Conservation (phyloP, 2,797 vertebrate species). For the Crocidura indochinensis region DNA sequence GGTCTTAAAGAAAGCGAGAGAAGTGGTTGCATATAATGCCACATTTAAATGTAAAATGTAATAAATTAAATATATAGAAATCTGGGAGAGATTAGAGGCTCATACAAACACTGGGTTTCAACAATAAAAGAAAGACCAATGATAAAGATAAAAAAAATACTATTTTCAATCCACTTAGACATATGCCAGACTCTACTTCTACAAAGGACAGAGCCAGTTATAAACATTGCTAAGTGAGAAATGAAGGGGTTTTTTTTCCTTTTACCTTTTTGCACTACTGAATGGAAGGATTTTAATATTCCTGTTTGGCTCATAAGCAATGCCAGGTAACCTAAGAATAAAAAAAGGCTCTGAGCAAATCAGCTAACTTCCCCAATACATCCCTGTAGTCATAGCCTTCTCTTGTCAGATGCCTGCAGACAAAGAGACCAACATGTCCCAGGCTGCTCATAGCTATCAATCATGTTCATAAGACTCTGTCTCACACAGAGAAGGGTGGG, state of each 20-base stretch:
- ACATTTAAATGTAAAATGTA: conserved; percentile 13
- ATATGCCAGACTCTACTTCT: background rate
- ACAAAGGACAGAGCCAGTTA: background rate
- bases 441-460: conserved; percentile 76
- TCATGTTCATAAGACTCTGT: conserved; percentile 68
- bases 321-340: conserved; percentile 71
- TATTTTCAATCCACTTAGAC: background rate
- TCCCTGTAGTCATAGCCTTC: conserved; percentile 68
- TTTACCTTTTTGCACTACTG: conserved; percentile 65
- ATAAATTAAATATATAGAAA: background rate
- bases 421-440: conserved; percentile 72
- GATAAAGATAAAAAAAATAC: conserved; percentile 20
- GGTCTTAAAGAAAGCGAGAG: background rate
- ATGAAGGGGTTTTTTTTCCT: conserved; percentile 38
- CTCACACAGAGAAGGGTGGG: conserved; percentile 71
- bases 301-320: conserved; percentile 70
- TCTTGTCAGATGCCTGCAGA: conserved; percentile 78
- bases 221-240: conserved; percentile 11
- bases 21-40: conserved; percentile 13
- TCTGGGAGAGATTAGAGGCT: background rate
- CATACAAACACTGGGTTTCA: background rate
- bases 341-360: conserved; percentile 82
- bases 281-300: conserved; percentile 76
- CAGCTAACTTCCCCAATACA: conserved; percentile 79
- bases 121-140: conserved; percentile 50